These are phyloP conservation scores for Arremon brunneinucha DNA, from an alignment of 2,797 vertebrate species.

Conservation along the genomic window DNA sequence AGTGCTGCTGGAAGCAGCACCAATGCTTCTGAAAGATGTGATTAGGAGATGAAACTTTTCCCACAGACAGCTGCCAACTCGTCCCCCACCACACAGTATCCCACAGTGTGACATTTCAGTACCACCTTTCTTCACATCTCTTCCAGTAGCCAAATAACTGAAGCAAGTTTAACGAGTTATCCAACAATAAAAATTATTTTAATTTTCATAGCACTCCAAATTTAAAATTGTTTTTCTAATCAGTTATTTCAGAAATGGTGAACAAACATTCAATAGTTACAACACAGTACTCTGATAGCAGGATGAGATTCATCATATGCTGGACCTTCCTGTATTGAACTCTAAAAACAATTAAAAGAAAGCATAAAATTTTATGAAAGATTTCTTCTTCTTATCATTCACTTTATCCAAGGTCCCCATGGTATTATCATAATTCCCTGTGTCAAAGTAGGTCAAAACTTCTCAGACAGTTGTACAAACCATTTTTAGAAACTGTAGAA, in stretches of 20 bases:
- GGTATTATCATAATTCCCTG: background rate
- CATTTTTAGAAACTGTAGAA: background rate
- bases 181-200: background rate
- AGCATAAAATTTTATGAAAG: background rate
- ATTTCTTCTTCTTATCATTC: background rate
- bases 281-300: fast-evolving
- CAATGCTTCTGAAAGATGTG: background rate
- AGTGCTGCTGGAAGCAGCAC: background rate
- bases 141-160: background rate
- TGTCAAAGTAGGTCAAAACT: background rate
- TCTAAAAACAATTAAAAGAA: background rate
- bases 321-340: background rate
- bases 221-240: background rate
- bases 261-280: background rate
- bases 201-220: background rate
- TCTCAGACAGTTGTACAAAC: background rate
- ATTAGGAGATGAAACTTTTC: background rate
- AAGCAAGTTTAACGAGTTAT: background rate
- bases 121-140: background rate
- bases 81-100: background rate
- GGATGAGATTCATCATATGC: background rate
- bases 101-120: background rate
- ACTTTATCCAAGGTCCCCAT: fast-evolving
- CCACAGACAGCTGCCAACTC: background rate
- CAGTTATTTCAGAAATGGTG: background rate